Evolutionary conservation across 2,797 vertebrate species (phyloP), one percentile per base, ranked within the genome.

Genomic region (Macropus fuliginosus): DNA sequence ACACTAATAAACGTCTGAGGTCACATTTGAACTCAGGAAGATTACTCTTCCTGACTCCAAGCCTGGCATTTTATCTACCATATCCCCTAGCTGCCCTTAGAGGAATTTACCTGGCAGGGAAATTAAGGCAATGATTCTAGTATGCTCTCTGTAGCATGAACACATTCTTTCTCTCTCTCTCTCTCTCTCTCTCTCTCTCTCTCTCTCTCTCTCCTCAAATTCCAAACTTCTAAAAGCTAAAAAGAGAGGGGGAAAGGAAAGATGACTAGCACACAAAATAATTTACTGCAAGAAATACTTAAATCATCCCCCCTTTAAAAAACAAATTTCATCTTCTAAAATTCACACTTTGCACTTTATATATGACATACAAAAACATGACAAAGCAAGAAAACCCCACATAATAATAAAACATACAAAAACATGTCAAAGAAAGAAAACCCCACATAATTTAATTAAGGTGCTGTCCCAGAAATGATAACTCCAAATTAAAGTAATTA

Each of bases 231-330:
- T 34, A 62, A 66, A 16, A 40, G 5, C 16, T 66, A 66, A n/a
- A 62, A 62, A 66, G 59, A 31, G 34, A 2, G 18, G 16, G 1
- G 6, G 5, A 74, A 18, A 18, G 5, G 4, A 74, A 66, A 66
- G 34, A 66, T n/a, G 34, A n/a, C 34, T n/a, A n/a, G 34, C 34
- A 16, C 10, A 92, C 95, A 98, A 98, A 98, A 98, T 98, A 98
- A 96, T 98, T 98, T 98, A 98, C 97, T 98, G 55, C 5, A 52
- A 5, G 0, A 87, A 13, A n/a, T 59, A 91, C 91, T 56, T 34
- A 96, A 95, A 92, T 96, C 91, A 28, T 6, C 95, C 29, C 59
- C 95, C 55, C 90, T 96, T 66, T 18, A 34, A 95, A 62, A 94
- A 66, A 74, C 62, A 74, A 74, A 54, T 55, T 94, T 95, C 92